Evolutionary conservation across 1,140 invertebrate genomes (phyloP).

Genomic region (Formica exsecta): DNA sequence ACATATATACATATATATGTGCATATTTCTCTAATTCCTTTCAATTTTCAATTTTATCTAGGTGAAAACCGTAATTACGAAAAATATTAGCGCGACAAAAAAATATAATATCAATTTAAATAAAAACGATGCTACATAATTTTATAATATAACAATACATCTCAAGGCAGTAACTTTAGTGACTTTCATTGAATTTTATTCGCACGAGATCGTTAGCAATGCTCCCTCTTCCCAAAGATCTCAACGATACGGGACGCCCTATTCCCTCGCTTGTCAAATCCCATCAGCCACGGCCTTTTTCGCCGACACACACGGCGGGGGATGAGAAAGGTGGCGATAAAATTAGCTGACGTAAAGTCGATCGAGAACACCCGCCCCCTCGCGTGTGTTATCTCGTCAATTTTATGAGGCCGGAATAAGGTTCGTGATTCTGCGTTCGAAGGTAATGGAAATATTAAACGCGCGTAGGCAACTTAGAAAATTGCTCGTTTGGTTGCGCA

Average conservation of each 20-base stretch:
- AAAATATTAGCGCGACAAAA: not conserved
- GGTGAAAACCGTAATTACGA: not conserved
- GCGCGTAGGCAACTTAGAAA: slow-evolving; percentile 58
- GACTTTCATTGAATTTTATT: slow-evolving; percentile 15
- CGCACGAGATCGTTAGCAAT: not conserved
- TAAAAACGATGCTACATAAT: slow-evolving; percentile 10
- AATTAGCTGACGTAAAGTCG: slow-evolving; percentile 60
- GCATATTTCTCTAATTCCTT: not conserved
- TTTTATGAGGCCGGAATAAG: slow-evolving; percentile 65
- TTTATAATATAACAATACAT: not conserved
- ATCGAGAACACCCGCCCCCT: not conserved
- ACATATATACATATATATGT: not conserved
- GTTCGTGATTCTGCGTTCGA: slow-evolving; percentile 61
- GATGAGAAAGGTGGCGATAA: slow-evolving; percentile 50
- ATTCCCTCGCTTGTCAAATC: slow-evolving; percentile 47
- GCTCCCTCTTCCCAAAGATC: not conserved
- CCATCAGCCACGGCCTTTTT: slow-evolving; percentile 31
- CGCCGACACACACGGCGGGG: not conserved
- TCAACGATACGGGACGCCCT: slow-evolving; percentile 16
- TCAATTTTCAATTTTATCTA: not conserved
- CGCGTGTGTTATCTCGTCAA: slow-evolving; percentile 59
- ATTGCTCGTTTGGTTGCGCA: slow-evolving; percentile 67
- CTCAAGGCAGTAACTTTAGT: not conserved
- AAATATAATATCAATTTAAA: slow-evolving; percentile 24
- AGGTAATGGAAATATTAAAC: slow-evolving; percentile 71